phyloP scores from a whole-genome alignment of 1,140 invertebrate genomes.

The Monomorium pharaonis region DNA sequence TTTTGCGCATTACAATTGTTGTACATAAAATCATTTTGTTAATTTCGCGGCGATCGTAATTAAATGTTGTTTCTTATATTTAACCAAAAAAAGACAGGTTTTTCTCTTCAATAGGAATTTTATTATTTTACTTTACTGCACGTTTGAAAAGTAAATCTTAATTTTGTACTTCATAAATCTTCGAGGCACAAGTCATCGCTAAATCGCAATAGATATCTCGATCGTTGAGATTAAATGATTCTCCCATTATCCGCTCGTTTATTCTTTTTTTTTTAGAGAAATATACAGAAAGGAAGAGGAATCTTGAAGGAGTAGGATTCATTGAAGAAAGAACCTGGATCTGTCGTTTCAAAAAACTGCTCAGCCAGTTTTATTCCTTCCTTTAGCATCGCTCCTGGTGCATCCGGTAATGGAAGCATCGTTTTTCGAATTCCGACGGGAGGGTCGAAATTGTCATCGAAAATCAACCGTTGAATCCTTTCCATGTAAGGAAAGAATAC shows the following conservation, averaged over 20 bases:
- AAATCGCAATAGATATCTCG: conserved; percentile 29
- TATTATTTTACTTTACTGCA: conserved; percentile 5
- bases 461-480: conserved; percentile 37
- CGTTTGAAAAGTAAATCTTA: conserved; percentile 12
- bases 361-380: background rate
- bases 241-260: background rate
- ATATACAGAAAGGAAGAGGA: background rate
- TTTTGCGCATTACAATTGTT: background rate
- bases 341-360: background rate
- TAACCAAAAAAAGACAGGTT: background rate
- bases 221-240: background rate
- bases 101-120: background rate
- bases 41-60: background rate
- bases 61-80: conserved; percentile 5
- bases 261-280: conserved; percentile 17
- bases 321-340: background rate
- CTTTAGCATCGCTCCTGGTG: background rate
- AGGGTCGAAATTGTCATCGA: conserved; percentile 56
- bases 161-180: background rate
- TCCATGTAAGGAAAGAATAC: background rate
- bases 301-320: background rate
- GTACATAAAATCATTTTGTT: background rate
- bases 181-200: background rate
- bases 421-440: background rate
- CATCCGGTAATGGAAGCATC: background rate